Base-by-base conservation (phyloP, 2,113 vertebrate species). In the Eubucco bourcierii region DNA sequence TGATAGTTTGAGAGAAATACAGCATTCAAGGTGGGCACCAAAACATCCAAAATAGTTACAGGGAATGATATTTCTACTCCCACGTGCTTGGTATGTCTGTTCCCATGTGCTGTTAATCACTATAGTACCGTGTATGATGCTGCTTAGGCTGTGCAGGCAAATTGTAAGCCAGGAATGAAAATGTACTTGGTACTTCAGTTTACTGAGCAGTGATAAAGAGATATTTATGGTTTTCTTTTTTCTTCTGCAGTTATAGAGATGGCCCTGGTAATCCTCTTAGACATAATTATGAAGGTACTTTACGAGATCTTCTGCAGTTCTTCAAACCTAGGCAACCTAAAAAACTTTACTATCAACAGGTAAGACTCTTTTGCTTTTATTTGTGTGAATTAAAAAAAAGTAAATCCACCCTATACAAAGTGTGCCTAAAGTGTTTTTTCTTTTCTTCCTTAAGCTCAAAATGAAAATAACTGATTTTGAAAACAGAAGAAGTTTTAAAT, bases 391-490 rank as follows among this genome's bases (percentile, higher is more conserved):
- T 19, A 3, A 41, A n/a, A 71, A 44, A 73, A 56, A 28, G 41
- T 21, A 34, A 60, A 77, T 60, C 88, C 80, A 44, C 29, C 34
- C 66, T 59, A 29, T 77, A 60, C 67, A 80, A 86, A 96, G 56
- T 55, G 3, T 68, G 11, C 84, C 93, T 97, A 80, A 97, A 88
- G 28, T 47, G 41, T 34, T 41, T 75, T 53, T 53, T 87, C 53
- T 27, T 80, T 63, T 63, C 6, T 91, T 83, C 78, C 64, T 95
- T 60, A 96, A 99, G 99, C 98, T 99, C 88, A 99, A 99, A 98
- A 99, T 99, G 99, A 99, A 99, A 98, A 99, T 99, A 95, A 99
- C 99, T 94, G 99, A 99, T 98, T 99, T 99, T 96, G 99, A 99
- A 97, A 99, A 99, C 98, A 98, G 99, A 96, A 98, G 99, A 97